Percentiles rank a stretch among this genome's conserved stretches.
Evolutionary conservation across 1,140 invertebrate species (phyloP).

Genomic region (Lucilia cuprina): DNA sequence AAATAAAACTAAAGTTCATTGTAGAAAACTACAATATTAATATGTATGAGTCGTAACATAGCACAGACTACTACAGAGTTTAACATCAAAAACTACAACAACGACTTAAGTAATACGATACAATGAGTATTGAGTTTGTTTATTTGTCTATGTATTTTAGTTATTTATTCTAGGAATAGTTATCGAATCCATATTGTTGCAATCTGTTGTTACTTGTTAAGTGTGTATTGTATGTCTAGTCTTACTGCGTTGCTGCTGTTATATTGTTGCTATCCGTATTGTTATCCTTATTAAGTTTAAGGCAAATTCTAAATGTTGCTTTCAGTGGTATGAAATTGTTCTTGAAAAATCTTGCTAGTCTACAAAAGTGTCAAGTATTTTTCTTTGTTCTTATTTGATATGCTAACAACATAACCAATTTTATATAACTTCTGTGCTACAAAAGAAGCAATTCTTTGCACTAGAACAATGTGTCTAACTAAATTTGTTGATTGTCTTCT

Average conservation of each 20-base stretch:
- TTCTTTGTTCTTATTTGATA: background rate
- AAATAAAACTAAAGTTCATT: constrained; percentile 34
- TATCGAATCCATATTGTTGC: constrained; percentile 23
- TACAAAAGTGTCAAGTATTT: background rate
- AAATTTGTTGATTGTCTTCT: background rate
- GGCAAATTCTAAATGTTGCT: background rate
- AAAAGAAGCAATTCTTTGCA: background rate
- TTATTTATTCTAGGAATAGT: constrained; percentile 17
- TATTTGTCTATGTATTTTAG: background rate
- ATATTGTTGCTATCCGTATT: background rate
- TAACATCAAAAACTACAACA: background rate
- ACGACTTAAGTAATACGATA: background rate
- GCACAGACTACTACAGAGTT: background rate
- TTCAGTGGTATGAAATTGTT: background rate
- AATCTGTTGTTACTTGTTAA: constrained; percentile 30
- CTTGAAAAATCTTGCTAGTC: background rate
- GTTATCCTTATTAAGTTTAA: background rate
- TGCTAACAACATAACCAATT: background rate
- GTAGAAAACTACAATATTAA: background rate
- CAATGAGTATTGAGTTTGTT: background rate
- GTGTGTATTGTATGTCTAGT: background rate
- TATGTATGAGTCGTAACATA: background rate
- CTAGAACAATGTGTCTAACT: background rate
- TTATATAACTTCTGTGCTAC: background rate
- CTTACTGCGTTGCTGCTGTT: background rate